Evolutionary conservation across 2,797 vertebrate species (phyloP), one percentile per base, ranked within the genome.

Genomic region (Muscicapa striata): DNA sequence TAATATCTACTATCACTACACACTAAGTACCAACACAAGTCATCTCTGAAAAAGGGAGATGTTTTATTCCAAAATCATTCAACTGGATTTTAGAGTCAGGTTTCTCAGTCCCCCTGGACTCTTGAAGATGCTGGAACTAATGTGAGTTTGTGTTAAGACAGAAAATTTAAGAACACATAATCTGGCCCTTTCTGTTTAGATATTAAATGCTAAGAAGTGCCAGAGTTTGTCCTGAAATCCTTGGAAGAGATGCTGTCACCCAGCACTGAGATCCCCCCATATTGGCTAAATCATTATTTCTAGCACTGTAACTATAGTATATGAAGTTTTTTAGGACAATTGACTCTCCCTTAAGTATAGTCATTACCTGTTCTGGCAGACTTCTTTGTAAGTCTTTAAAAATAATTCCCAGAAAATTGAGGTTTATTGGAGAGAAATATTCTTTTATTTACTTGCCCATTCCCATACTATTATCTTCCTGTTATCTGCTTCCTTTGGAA

Each of bases 391-490:
- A 94, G 32, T 70, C 81, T 84, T 93, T 87, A 69, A 82, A 93
- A 90, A 94, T 90, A 87, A 95, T 96, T 95, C 77, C 77, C n/a
- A 51, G 82, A 90, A 62, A 91, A 76, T 1, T 89, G 77, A 89
- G 67, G 74, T 92, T 96, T 97, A 95, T 51, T 92, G 69, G 72
- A 80, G 57, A 79, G 68, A 96, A 93, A 90, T 94, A 96, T 91
- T 93, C 34, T 89, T 94, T 91, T 97, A 96, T 97, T 97, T 97
- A 96, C 92, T 91, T 76, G 55, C 59, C 95, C 91, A 92, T 96
- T 95, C 95, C 84, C 96, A 89, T 55, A 79, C 55, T 89, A 92
- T 84, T 92, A 75, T 54, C 78, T 87, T 93, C 62, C 77, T 90
- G 64, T 68, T 89, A 88, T 89, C 84, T 93, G 30, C 46, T 96